These are phyloP conservation scores for Sminthurinus aureus DNA, from an alignment of 2,888 invertebrate genomes.

Conservation along the genomic window DNA sequence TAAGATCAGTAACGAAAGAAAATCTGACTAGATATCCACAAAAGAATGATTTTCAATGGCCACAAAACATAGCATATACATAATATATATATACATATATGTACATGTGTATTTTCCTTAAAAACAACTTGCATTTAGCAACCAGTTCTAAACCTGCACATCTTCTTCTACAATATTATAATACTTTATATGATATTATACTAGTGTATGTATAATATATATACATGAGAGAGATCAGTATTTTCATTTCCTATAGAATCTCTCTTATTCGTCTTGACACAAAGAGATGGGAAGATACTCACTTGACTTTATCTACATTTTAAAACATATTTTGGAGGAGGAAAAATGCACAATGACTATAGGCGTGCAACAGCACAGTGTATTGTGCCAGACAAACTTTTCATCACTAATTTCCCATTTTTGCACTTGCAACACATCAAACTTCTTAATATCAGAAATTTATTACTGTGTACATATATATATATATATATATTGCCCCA, in stretches of 20 bases:
- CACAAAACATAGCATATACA: slow-evolving; percentile 8
- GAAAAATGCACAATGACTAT: not conserved
- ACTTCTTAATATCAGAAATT: slow-evolving; percentile 14
- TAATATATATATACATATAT: too few species aligned
- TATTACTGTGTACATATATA: slow-evolving; percentile 25
- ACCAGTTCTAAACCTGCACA: slow-evolving; percentile 13
- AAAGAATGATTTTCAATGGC: slow-evolving; percentile 5
- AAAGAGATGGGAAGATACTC: not conserved
- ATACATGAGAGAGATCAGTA: not conserved
- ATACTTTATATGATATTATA: not conserved
- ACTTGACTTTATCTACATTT: too few species aligned
- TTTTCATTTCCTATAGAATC: slow-evolving; percentile 4
- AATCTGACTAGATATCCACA: not conserved
- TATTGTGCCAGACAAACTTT: not conserved
- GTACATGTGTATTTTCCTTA: not conserved
- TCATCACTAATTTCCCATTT: slow-evolving; percentile 31
- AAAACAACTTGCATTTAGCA: slow-evolving; percentile 2
- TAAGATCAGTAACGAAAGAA: slow-evolving; percentile 14
- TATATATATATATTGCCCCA: slow-evolving; percentile 29
- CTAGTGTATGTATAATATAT: too few species aligned
- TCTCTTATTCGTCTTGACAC: not conserved
- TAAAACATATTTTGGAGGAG: not conserved
- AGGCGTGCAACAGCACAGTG: not conserved
- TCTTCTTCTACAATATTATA: not conserved
- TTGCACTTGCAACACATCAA: slow-evolving; percentile 2